Conservation (phyloP, 2,797 vertebrate species). For the Chelidonichthys spinosus region DNA sequence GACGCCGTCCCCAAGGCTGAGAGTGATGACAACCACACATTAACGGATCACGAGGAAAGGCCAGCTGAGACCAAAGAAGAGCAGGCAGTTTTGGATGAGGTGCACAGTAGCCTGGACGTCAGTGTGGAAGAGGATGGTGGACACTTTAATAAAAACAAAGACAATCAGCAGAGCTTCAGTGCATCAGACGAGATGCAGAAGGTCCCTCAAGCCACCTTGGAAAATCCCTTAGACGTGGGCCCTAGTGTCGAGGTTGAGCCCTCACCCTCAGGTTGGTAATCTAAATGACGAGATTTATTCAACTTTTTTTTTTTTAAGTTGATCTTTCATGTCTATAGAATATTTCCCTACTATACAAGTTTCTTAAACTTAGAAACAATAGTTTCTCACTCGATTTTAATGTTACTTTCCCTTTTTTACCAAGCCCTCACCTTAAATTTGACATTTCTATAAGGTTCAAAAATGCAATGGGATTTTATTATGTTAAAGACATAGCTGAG, state of each 20-base stretch:
- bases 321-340: not conserved
- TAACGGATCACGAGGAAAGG: conserved; percentile 34
- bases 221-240: conserved; percentile 76
- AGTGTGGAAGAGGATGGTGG: conserved; percentile 76
- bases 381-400: not conserved
- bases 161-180: conserved; percentile 71
- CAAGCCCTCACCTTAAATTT: not conserved
- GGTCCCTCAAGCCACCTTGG: conserved; percentile 75
- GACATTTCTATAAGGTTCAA: not conserved
- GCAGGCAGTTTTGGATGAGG: conserved; percentile 40
- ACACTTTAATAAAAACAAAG: conserved; percentile 83
- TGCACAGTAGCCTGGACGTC: conserved; percentile 54
- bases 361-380: not conserved
- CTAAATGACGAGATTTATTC: not conserved
- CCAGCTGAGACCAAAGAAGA: conserved; percentile 42
- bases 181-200: conserved; percentile 73
- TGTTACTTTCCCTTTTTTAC: not conserved
- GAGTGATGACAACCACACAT: conserved; percentile 44
- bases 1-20: conserved; percentile 16
- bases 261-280: conserved; percentile 76
- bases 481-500: not conserved
- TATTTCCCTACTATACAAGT: not conserved
- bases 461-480: not conserved
- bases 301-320: too few relatives aligned
- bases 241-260: conserved; percentile 71